Percentiles rank a stretch among this genome's conserved stretches.
Conservation (phyloP, 2,797 vertebrate genomes). For the Eulemur albifrons region DNA sequence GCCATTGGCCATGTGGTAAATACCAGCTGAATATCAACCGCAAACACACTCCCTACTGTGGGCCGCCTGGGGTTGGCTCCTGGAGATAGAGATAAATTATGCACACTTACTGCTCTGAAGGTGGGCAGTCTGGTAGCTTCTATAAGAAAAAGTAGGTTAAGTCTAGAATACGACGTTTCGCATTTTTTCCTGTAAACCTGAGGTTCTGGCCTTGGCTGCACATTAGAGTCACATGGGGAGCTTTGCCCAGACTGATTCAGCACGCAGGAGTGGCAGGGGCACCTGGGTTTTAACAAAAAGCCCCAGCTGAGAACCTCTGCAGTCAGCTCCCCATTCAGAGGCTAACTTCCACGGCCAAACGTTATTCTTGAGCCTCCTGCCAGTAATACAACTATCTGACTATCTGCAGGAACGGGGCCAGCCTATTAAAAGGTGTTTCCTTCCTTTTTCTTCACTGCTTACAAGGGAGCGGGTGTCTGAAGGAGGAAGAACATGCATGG, state of each 20-base stretch:
- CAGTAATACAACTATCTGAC: background rate
- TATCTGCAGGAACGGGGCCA: background rate
- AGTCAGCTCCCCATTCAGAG: background rate
- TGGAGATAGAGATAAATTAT: background rate
- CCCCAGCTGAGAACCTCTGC: background rate
- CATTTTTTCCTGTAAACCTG: background rate
- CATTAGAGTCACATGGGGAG: no score
- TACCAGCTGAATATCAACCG: background rate
- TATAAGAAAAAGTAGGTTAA: background rate
- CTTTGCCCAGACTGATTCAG: background rate
- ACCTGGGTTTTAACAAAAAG: background rate
- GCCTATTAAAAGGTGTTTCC: background rate
- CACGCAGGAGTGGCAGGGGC: rapidly evolving
- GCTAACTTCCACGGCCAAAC: background rate
- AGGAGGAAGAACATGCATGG: background rate
- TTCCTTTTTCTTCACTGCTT: background rate
- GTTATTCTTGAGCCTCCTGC: background rate
- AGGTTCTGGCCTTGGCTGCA: background rate
- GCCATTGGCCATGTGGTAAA: background rate
- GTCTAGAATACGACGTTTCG: background rate
- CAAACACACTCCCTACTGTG: no score
- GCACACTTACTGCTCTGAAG: background rate
- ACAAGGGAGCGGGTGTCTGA: background rate
- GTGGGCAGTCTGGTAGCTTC: background rate
- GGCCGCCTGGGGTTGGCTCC: background rate